Base-by-base conservation (phyloP, 2,113 vertebrate species). In the Clarias gariepinus region DNA sequence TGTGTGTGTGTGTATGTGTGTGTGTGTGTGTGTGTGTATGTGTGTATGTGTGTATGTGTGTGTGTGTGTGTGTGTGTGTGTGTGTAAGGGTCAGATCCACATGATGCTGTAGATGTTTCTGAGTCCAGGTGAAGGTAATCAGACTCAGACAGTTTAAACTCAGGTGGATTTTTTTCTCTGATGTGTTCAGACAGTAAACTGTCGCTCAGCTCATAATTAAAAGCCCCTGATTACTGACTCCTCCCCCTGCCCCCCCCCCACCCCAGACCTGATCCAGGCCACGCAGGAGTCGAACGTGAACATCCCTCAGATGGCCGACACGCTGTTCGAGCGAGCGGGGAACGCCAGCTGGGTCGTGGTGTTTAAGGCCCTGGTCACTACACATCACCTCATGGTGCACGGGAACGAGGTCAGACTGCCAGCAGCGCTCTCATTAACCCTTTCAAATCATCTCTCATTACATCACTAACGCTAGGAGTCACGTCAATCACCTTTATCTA, bases 301-400 rank as follows among this genome's bases (percentile, higher is more conserved):
- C 92, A 96, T 99, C 93, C 97, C 98, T 53, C 97, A 98, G 77
- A 95, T 99, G 96, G 98, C 97, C 0, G 98, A 99, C 94, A 99
- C 97, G 52, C 95, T 99, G 91, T 96, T 99, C 93, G 98, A 99
- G 95, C 96, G 98, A 93, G 98, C 96, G 55, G 96, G 96, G 81
- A 99, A 99, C 52, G 99, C 97, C 93, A 99, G 98, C 96, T 99
- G 98, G 98, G 96, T 99, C 90, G 98, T 99, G 94, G 98, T 99
- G 90, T 99, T 98, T 95, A 99, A 99, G 90, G 98, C 98, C 83
- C 96, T 99, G 92, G 96, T 98, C 94, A 96, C 98, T 91, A 99
- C 98, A 82, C 98, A 99, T 91, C 97, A 99, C 94, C 95, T 99
- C 92, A 99, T 99, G 98, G 97, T 98, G 89, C 96, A 98, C 79